Percentiles rank a stretch among this genome's conserved stretches.
phyloP scores from a whole-genome alignment of 2,113 vertebrate species.

The Tachysurus fulvidraco region DNA sequence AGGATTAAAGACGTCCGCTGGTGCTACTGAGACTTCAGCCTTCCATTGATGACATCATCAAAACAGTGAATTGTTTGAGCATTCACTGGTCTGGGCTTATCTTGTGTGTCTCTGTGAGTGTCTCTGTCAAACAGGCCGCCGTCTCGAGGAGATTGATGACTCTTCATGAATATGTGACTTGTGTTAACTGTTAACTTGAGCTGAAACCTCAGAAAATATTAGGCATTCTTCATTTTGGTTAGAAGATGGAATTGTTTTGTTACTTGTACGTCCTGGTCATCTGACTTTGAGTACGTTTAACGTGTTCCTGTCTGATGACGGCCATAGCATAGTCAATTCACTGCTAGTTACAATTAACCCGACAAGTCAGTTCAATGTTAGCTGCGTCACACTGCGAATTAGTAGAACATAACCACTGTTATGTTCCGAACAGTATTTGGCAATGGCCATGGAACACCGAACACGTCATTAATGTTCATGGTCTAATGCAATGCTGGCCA shows the following conservation, averaged over 20 bases:
- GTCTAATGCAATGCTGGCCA: constrained; percentile 1
- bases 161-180: background rate
- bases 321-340: background rate
- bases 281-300: background rate
- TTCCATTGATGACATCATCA: constrained; percentile 29
- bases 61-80: background rate
- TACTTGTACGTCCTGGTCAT: background rate
- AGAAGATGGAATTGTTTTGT: background rate
- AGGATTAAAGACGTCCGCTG: constrained; percentile 9
- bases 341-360: constrained; percentile 2
- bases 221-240: background rate
- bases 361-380: background rate
- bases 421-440: background rate
- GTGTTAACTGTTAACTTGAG: background rate
- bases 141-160: background rate
- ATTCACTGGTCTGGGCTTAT: background rate
- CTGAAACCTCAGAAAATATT: background rate
- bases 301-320: background rate
- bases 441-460: background rate
- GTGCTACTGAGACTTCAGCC: constrained; percentile 3
- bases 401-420: constrained; percentile 14
- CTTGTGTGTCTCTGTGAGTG: background rate
- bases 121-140: background rate
- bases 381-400: background rate
- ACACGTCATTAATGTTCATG: constrained; percentile 24